Percentiles rank a stretch among this genome's conserved stretches.
Evolutionary conservation across 30 jellyfish, hydroid and myxozoan genomes (phyloP).

Genomic region (Turritopsis dohrnii): DNA sequence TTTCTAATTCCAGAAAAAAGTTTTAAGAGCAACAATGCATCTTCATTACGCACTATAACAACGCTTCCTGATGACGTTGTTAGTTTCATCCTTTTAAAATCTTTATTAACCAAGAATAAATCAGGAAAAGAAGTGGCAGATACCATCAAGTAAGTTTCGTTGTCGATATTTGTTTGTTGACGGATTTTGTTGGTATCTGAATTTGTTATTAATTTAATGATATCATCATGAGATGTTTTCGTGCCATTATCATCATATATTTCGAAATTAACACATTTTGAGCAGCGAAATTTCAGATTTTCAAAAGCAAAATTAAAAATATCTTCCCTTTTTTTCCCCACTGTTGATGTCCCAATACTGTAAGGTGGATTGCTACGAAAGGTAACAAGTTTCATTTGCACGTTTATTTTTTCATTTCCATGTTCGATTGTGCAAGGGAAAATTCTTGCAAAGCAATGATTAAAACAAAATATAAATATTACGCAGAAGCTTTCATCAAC

Average conservation of each 20-base stretch:
- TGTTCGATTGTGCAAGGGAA: too few species aligned
- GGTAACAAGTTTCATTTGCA: not conserved
- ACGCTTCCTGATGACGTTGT: not conserved
- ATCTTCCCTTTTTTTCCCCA: too few species aligned
- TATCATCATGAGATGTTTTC: not conserved
- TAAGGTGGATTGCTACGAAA: not conserved
- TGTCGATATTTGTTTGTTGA: not conserved
- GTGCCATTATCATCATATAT: not conserved
- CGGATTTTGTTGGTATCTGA: not conserved
- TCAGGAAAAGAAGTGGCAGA: slow-evolving; percentile 7
- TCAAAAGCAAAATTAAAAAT: not conserved
- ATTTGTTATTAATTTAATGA: not conserved
- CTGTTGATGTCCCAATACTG: not conserved
- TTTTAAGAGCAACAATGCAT: not conserved
- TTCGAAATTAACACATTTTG: not conserved
- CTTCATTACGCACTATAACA: slow-evolving; percentile 8
- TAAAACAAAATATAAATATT: too few species aligned
- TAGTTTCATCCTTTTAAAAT: not conserved
- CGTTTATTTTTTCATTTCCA: not conserved
- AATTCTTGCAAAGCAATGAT: not conserved
- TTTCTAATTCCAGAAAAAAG: slow-evolving; percentile 15
- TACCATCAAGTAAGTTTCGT: not conserved
- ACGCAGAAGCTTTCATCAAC: not conserved
- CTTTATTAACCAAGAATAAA: not conserved
- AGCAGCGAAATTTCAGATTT: not conserved